These are phyloP conservation scores for Drosophila limbata DNA, from an alignment of 2,888 invertebrate genomes.

Conservation along the genomic window DNA sequence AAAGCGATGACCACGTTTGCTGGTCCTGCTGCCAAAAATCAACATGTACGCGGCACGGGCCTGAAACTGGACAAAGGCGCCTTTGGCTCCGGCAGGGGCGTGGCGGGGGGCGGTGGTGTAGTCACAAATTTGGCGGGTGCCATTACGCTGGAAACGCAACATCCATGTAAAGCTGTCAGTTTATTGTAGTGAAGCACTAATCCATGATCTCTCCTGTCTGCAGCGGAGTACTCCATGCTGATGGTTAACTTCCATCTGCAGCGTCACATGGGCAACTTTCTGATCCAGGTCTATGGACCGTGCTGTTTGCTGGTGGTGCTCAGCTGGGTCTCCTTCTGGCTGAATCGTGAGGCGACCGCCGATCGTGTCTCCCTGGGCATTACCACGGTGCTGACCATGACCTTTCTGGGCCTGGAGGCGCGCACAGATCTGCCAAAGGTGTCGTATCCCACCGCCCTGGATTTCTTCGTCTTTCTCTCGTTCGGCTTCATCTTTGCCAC, in stretches of 20 bases:
- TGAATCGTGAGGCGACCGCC: conserved; percentile 93
- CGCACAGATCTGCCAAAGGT: conserved; percentile 93
- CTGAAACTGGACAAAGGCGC: conserved; percentile 80
- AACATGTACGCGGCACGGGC: conserved; percentile 81
- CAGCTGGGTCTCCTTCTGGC: conserved; percentile 95
- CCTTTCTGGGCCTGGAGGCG: conserved; percentile 92
- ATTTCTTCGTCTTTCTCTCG: conserved; percentile 93
- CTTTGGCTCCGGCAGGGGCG: conserved; percentile 66
- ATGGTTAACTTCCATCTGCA: conserved; percentile 91
- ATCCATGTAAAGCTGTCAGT: conserved; percentile 72
- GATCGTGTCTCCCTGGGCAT: conserved; percentile 93
- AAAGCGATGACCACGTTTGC: conserved; percentile 73
- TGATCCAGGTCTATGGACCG: conserved; percentile 94
- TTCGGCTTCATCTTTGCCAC: conserved; percentile 93
- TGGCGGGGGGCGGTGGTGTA: conserved; percentile 46
- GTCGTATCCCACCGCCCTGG: conserved; percentile 93
- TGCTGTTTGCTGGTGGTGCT: conserved; percentile 93
- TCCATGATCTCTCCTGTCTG: background rate
- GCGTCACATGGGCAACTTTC: conserved; percentile 94
- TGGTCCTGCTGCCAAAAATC: conserved; percentile 80
- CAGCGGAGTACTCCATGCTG: conserved; percentile 90
- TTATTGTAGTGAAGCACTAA: background rate
- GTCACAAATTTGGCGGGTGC: conserved; percentile 60
- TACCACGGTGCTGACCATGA: conserved; percentile 94
- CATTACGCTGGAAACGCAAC: conserved; percentile 73